Conservation (phyloP, 2,888 invertebrate genomes). For the Ceratothoa steindachneri region DNA sequence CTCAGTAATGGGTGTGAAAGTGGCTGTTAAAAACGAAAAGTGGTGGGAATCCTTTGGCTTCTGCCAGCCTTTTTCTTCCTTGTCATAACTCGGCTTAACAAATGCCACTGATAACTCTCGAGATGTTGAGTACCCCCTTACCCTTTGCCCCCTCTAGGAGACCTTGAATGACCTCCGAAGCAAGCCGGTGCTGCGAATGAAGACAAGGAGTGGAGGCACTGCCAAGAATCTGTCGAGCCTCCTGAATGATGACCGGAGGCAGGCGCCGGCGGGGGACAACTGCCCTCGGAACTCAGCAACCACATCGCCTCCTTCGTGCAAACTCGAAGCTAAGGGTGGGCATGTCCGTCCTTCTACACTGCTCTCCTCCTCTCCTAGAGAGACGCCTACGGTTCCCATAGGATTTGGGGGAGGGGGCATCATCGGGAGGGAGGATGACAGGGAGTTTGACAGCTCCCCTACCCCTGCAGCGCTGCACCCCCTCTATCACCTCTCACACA, state of each 20-base stretch:
- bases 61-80: too few relatives aligned
- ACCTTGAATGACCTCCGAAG: neutral
- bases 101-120: too few relatives aligned
- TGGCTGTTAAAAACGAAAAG: too few relatives aligned
- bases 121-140: too few relatives aligned
- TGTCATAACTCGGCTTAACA: too few relatives aligned
- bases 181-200: neutral
- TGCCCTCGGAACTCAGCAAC: neutral
- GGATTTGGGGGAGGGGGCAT: neutral
- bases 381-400: neutral
- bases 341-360: neutral
- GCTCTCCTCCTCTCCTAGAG: neutral
- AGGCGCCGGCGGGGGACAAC: neutral
- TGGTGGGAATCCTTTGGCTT: too few relatives aligned
- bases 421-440: neutral
- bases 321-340: neutral
- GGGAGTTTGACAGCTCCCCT: neutral
- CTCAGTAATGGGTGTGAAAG: too few relatives aligned
- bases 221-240: neutral
- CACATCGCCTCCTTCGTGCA: neutral
- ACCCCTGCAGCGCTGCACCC: slow-evolving; percentile 27
- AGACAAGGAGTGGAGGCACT: neutral
- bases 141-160: neutral
- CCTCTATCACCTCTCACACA: slow-evolving; percentile 30
- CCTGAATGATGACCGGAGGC: neutral